Conservation (phyloP, 37 sponge, comb jelly and placozoan genomes). For the Bolinopsis microptera region DNA sequence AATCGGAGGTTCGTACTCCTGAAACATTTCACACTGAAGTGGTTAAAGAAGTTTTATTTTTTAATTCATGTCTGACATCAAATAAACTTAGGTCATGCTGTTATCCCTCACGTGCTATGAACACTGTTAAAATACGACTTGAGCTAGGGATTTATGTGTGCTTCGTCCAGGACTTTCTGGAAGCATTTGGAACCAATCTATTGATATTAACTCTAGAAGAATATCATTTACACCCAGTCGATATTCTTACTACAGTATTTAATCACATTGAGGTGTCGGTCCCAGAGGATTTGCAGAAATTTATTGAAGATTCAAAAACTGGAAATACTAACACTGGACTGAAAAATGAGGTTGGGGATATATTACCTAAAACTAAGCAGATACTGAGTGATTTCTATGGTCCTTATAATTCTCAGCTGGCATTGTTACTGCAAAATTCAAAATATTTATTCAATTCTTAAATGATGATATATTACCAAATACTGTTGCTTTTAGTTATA, state of each 20-base stretch:
- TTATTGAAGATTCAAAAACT: not conserved
- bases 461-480: no score
- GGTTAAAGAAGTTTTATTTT: not conserved
- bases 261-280: not conserved
- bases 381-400: constrained; percentile 6
- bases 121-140: not conserved
- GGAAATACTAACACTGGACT: constrained; percentile 50
- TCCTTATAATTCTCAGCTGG: not conserved
- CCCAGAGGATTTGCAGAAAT: not conserved
- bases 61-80: not conserved
- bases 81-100: not conserved
- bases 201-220: constrained; percentile 4
- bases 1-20: constrained; percentile 10
- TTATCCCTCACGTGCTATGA: not conserved
- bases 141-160: constrained; percentile 16
- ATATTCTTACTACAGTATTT: not conserved
- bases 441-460: not conserved
- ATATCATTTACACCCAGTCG: not conserved
- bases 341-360: constrained; percentile 42
- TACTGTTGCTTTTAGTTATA: no score
- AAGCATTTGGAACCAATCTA: not conserved
- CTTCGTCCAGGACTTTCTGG: not conserved
- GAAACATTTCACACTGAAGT: not conserved
- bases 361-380: not conserved
- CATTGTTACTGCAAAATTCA: not conserved